Conservation (phyloP, 2,113 vertebrate genomes). For the Chinchilla lanigera region DNA sequence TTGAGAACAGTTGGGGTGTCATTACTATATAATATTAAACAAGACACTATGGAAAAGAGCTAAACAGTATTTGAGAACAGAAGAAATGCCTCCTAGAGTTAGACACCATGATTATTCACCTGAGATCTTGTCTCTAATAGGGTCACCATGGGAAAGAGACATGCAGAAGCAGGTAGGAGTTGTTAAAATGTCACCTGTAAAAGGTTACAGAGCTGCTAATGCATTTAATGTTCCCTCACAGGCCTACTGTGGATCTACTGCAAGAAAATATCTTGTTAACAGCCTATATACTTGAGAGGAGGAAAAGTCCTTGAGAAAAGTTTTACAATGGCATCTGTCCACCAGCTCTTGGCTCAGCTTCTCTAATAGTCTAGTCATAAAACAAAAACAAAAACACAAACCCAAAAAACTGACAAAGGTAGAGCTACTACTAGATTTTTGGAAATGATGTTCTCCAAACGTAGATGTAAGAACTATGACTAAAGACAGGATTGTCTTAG, state of each 20-base stretch:
- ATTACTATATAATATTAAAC: not conserved
- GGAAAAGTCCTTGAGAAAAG: not conserved
- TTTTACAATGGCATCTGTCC: not conserved
- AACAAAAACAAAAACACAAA: not conserved
- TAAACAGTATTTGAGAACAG: not conserved
- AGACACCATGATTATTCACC: not conserved
- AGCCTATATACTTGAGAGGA: not conserved
- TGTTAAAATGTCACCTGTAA: not conserved
- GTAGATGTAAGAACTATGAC: not conserved
- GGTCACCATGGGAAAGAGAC: not conserved
- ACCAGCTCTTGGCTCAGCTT: not conserved
- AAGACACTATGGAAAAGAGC: not conserved
- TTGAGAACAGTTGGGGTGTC: not conserved
- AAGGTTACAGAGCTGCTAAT: not conserved
- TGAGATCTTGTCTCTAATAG: not conserved
- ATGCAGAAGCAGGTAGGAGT: not conserved
- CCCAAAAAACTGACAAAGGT: not conserved
- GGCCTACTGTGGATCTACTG: not conserved
- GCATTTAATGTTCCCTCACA: not conserved
- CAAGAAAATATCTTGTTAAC: not conserved
- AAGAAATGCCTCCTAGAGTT: not conserved
- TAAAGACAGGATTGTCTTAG: not conserved
- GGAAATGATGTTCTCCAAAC: not conserved
- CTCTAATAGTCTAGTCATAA: not conserved
- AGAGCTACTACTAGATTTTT: not conserved